Evolutionary conservation across 2,113 vertebrate species (phyloP).

Genomic region (Rousettus leschenaultii): DNA sequence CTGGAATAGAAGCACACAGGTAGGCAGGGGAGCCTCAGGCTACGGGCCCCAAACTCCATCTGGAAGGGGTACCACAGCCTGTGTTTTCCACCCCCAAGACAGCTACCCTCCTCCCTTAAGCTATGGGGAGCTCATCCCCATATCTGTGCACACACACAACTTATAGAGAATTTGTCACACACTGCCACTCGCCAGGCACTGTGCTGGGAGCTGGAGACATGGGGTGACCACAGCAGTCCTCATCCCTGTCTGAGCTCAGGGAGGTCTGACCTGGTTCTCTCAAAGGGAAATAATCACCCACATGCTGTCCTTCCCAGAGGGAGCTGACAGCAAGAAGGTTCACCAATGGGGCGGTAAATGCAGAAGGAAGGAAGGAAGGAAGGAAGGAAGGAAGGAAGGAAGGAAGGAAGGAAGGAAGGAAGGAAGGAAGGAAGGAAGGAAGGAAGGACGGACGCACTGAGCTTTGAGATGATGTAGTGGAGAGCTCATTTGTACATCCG

Average conservation of each 20-base stretch:
- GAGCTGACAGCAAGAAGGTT: not conserved
- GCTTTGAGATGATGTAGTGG: not conserved
- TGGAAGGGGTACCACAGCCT: not conserved
- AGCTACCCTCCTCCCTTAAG: not conserved
- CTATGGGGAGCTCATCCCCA: not conserved
- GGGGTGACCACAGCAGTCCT: not conserved
- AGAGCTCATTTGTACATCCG: no score
- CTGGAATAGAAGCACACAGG: slow-evolving; percentile 74
- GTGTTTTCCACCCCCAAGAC: not conserved
- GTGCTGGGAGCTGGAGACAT: not conserved
- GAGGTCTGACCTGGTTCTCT: not conserved
- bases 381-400: not conserved
- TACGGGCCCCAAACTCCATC: not conserved
- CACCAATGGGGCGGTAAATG: not conserved
- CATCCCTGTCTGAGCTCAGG: not conserved
- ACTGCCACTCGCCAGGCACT: not conserved
- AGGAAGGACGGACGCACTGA: not conserved
- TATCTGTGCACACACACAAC: not conserved
- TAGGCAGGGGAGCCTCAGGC: not conserved
- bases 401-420: no score
- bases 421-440: no score
- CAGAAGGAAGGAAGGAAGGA: not conserved
- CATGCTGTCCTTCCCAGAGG: not conserved
- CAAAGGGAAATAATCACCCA: not conserved
- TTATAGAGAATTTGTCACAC: no score